Conservation (phyloP, 2,888 invertebrate genomes). For the Smittia aterrima region DNA sequence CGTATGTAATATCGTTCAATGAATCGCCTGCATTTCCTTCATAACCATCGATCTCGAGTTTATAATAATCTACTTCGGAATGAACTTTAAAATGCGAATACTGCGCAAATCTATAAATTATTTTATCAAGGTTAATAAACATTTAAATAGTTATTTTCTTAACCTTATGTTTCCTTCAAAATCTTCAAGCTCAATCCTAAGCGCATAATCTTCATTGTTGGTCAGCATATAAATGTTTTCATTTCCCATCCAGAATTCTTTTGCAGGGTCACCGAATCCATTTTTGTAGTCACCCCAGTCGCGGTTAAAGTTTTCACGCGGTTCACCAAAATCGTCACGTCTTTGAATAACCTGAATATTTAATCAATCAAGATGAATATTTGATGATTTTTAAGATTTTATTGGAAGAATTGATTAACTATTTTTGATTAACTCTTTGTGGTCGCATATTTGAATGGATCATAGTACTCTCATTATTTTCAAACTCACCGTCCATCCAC, state of each 20-base stretch:
- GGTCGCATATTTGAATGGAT: too few species aligned
- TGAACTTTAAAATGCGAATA: slow-evolving; percentile 91
- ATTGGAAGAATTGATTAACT: too few species aligned
- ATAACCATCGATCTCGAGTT: slow-evolving; percentile 87
- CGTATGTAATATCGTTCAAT: slow-evolving; percentile 90
- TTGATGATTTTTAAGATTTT: too few species aligned
- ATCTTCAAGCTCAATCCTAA: slow-evolving; percentile 85
- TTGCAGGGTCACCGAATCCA: slow-evolving; percentile 85
- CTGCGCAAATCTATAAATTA: slow-evolving; percentile 71
- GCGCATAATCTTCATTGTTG: slow-evolving; percentile 84
- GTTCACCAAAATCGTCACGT: slow-evolving; percentile 82
- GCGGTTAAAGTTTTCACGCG: slow-evolving; percentile 85
- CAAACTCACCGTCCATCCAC: slow-evolving; percentile 84
- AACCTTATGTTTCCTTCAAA: slow-evolving; percentile 90
- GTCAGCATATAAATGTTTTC: slow-evolving; percentile 92
- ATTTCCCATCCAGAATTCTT: slow-evolving; percentile 91
- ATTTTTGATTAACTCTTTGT: too few species aligned
- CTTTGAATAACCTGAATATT: slow-evolving; percentile 78
- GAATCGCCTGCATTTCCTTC: slow-evolving; percentile 90
- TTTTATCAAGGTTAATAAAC: too few species aligned
- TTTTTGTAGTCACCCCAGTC: slow-evolving; percentile 93
- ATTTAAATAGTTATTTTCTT: slow-evolving; percentile 25
- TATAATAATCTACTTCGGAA: slow-evolving; percentile 87
- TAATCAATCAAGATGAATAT: too few species aligned
- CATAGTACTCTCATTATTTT: too few species aligned